These are phyloP conservation scores for Pteromalus puparum DNA, from an alignment of 1,140 invertebrate species.

Conservation along the genomic window DNA sequence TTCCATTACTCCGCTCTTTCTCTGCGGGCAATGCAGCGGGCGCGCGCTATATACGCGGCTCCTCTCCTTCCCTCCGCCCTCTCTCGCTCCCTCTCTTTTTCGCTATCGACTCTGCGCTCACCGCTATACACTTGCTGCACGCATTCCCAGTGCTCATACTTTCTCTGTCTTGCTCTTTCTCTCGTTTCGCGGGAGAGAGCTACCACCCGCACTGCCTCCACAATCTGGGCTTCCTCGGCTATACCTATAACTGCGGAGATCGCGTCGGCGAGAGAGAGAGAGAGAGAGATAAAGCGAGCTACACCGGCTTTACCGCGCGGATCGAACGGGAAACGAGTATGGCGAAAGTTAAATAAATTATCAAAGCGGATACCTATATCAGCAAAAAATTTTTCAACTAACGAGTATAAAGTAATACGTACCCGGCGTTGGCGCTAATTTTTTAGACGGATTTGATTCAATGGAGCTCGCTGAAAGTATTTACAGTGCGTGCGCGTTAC, in stretches of 20 bases:
- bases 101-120: neutral
- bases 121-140: no score
- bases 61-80: slow-evolving; percentile 48
- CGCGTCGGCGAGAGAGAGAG: neutral
- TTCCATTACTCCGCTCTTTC: slow-evolving; percentile 70
- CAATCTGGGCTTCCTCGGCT: slow-evolving; percentile 50
- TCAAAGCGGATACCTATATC: neutral
- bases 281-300: slow-evolving; percentile 22
- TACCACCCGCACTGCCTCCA: slow-evolving; percentile 56
- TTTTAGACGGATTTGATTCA: no score
- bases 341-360: slow-evolving; percentile 2
- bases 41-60: slow-evolving; percentile 51
- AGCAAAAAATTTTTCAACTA: slow-evolving; percentile 10
- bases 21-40: slow-evolving; percentile 54
- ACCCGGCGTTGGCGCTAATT: neutral
- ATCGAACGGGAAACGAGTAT: neutral
- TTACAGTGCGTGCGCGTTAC: neutral
- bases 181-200: neutral
- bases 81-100: slow-evolving; percentile 41
- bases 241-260: slow-evolving; percentile 18
- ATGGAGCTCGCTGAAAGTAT: neutral
- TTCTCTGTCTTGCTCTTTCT: slow-evolving; percentile 36
- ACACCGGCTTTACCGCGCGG: slow-evolving; percentile 43
- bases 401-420: neutral
- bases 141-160: neutral